Evolutionary conservation across 2,888 invertebrate species (phyloP).

Genomic region (Agrotis exclamationis): DNA sequence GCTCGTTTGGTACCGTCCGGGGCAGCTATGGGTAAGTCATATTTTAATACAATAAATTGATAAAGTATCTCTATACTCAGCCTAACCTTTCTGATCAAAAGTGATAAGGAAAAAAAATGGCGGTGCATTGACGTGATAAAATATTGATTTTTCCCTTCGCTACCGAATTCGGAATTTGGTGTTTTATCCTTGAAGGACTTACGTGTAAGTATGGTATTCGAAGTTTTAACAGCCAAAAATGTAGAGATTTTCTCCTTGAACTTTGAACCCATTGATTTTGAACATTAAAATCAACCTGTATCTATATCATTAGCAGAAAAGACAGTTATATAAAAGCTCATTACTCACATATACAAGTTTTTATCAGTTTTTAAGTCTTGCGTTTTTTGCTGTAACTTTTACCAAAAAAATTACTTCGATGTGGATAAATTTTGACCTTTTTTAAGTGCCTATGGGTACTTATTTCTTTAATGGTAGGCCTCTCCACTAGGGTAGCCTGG

Average conservation of each 20-base stretch:
- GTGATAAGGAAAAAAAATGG: slow-evolving; percentile 14
- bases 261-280: slow-evolving; percentile 5
- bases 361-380: not conserved
- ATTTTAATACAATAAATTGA: slow-evolving; percentile 21
- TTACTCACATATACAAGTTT: not conserved
- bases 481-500: too few species aligned
- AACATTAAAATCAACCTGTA: too few species aligned
- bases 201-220: too few species aligned
- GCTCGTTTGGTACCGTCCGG: slow-evolving; percentile 71
- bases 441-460: too few species aligned
- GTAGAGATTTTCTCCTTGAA: slow-evolving; percentile 15
- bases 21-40: slow-evolving; percentile 81
- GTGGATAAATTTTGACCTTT: not conserved
- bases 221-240: not conserved
- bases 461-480: too few species aligned
- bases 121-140: not conserved
- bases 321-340: too few species aligned
- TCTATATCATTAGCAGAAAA: too few species aligned
- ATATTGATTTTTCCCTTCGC: not conserved
- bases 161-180: not conserved
- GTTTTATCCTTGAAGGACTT: not conserved
- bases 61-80: not conserved
- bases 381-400: not conserved
- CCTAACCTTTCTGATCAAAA: not conserved
- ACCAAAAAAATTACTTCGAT: not conserved